phyloP scores from a whole-genome alignment of 2,888 invertebrate species.

The Tiliacea citrago region DNA sequence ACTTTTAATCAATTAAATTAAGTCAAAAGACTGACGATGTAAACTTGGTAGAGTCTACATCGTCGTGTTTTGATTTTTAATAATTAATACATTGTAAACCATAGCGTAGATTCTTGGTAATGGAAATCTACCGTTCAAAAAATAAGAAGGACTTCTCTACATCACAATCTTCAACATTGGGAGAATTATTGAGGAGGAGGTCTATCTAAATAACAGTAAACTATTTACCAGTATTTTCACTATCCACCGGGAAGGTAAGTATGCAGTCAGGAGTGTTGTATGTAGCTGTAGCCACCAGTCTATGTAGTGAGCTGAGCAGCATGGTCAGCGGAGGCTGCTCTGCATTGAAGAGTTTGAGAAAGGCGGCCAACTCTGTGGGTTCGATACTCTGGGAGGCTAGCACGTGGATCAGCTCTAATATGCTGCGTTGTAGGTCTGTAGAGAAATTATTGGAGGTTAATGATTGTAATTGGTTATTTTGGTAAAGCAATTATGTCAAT shows the following conservation, averaged over 20 bases:
- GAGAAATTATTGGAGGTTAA: neutral
- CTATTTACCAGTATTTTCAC: constrained; percentile 63
- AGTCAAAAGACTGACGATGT: neutral
- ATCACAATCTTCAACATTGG: neutral
- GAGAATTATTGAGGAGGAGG: neutral
- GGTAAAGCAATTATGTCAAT: neutral
- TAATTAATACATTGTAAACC: too few relatives aligned
- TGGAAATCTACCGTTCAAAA: neutral
- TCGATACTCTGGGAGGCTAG: constrained; percentile 89
- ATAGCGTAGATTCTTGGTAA: neutral
- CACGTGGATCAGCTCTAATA: constrained; percentile 91
- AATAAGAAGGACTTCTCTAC: neutral
- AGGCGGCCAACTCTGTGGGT: constrained; percentile 89
- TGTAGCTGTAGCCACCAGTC: constrained; percentile 80
- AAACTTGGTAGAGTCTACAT: too few relatives aligned
- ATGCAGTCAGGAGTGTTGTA: constrained; percentile 90
- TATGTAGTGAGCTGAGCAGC: constrained; percentile 84
- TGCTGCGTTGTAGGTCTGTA: constrained; percentile 92
- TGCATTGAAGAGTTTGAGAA: constrained; percentile 91
- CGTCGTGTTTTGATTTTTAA: too few relatives aligned
- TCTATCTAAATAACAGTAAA: too few relatives aligned
- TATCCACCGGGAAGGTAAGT: constrained; percentile 88
- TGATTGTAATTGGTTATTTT: neutral
- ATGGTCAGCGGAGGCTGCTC: constrained; percentile 89
- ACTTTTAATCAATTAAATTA: neutral